Percentiles rank a stretch among this genome's conserved stretches.
phyloP scores from a whole-genome alignment of 2,113 vertebrate species.

The Copsychus sechellarum region DNA sequence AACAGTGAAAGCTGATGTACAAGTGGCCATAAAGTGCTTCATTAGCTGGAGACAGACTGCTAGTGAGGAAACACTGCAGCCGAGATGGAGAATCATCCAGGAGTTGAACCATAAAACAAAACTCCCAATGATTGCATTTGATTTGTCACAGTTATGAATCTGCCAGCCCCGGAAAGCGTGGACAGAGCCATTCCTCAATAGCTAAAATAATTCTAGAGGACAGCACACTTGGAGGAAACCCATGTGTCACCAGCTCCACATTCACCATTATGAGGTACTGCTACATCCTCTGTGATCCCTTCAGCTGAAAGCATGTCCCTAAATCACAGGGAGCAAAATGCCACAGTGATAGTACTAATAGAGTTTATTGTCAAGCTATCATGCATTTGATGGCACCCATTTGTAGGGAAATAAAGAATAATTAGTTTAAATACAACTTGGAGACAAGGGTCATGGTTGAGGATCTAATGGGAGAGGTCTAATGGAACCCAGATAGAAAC shows the following conservation, averaged over 20 bases:
- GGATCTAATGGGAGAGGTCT: not conserved
- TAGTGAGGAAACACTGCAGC: not conserved
- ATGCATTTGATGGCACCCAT: not conserved
- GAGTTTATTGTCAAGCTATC: not conserved
- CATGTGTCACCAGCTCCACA: not conserved
- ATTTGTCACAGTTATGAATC: not conserved
- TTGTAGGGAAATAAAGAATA: not conserved
- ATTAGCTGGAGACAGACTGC: not conserved
- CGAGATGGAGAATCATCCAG: not conserved
- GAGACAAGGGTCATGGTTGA: not conserved
- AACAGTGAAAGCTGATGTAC: not conserved
- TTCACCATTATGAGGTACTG: accelerated
- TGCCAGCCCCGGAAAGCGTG: not conserved
- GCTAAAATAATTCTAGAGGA: not conserved
- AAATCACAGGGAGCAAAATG: not conserved
- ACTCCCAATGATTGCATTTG: not conserved
- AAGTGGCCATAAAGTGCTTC: not conserved
- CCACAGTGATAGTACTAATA: not conserved
- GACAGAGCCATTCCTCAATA: not conserved
- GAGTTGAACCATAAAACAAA: not conserved
- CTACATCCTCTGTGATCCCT: not conserved
- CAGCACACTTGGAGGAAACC: not conserved
- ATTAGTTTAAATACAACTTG: not conserved
- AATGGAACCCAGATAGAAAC: not conserved
- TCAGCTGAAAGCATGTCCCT: not conserved